Base-by-base conservation (phyloP, 2,888 invertebrate species). In the Drosophila formosana region DNA sequence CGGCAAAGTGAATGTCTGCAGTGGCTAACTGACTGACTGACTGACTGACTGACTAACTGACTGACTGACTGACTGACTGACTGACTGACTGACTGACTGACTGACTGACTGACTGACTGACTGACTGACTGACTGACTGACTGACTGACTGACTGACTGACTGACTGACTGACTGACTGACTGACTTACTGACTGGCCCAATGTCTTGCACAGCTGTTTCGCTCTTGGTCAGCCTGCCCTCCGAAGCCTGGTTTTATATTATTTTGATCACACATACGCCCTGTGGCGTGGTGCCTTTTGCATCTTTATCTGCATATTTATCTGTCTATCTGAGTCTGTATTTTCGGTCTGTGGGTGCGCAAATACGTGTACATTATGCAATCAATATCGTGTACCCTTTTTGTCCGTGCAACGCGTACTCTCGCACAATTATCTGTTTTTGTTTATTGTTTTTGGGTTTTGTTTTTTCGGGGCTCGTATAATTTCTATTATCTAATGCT, bases 1-100 rank as follows among this genome's bases (percentile, higher is more conserved):
- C 34, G 56, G 30, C 66, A 65, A 84, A 83, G 88, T 85, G 83
- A 84, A 88, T 78, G 88, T 78, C 68, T 80, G 50, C 39, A 55
- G 51, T 23, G 50, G 34, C 63, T 66, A 47, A 56, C 69, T 70
- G 58, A 50, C 51, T 78, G 66, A 71, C 66, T 71, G 53, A 72
- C 66, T 75, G 52, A 78, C 70, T 78, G 55, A 66, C 65, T 73
- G 34, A 62, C 71, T 70, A 30, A 73, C 34, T 71, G 45, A 72
- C 70, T 78, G 58, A 66, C 47, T 57, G 58, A 50, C 51, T 78
- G 66, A 71, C 66, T 66, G 65, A 65, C 67, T 74, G 41, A 72
- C 67, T 18, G 53, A 72, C 66, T 75, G 52, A 78, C 70, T 78
- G 55, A 66, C 65, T 73, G 34, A 62, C 71, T 70, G 34, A 73